Conservation (phyloP, 2,797 vertebrate species). For the Calcarius lapponicus region DNA sequence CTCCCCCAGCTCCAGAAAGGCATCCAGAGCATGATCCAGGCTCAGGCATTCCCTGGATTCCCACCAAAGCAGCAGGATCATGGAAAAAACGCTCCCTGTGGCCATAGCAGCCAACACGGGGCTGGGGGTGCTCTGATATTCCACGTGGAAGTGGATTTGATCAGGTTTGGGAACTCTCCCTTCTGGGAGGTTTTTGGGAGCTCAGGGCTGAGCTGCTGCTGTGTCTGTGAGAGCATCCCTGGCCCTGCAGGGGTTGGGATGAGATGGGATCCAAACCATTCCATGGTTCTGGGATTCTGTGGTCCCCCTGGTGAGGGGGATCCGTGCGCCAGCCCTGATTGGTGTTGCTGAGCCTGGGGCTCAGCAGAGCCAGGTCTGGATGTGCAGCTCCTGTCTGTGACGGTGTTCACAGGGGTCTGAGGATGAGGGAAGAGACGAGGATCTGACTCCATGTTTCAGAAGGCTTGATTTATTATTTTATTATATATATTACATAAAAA, state of each 20-base stretch:
- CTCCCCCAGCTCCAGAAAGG: background rate
- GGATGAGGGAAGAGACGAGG: no score
- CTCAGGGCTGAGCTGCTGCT: rapidly evolving
- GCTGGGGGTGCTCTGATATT: background rate
- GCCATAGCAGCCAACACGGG: rapidly evolving
- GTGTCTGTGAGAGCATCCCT: background rate
- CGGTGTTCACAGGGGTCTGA: no score
- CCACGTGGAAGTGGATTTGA: background rate
- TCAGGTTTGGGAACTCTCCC: background rate
- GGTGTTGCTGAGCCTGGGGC: background rate
- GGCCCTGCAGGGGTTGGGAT: background rate
- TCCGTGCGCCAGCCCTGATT: background rate
- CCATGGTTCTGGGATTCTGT: background rate
- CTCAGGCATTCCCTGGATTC: background rate
- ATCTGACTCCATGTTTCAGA: no score
- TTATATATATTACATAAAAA: no score
- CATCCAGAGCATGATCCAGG: background rate
- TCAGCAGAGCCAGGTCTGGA: rapidly evolving
- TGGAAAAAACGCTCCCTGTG: background rate
- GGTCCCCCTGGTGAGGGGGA: background rate
- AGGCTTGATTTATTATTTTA: no score
- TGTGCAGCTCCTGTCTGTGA: background rate
- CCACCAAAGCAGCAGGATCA: background rate
- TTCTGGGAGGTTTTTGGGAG: background rate
- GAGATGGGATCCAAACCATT: background rate